Base-by-base conservation (phyloP, 2,797 vertebrate species). In the Lagocephalus sceleratus region DNA sequence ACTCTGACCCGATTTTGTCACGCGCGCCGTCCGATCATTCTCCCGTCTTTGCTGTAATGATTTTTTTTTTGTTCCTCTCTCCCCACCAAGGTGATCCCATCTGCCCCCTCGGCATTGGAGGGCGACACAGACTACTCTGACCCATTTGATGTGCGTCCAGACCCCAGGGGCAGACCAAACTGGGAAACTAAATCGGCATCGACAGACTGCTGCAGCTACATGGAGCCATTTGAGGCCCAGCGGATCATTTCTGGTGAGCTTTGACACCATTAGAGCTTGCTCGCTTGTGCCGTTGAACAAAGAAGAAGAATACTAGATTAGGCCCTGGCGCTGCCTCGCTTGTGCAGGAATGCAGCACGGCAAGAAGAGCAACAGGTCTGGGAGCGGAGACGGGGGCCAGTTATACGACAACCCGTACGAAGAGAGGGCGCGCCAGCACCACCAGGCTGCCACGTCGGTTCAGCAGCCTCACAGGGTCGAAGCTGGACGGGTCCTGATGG, bases 371-470 rank as follows among this genome's bases (percentile, higher is more conserved):
- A 72, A 54, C 84, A 71, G 63, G 51, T 66, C 73, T n/a, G 75
- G 48, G 6, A 71, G 59, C 2, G 63, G 70, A 57, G 69, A 86
- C 20, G 86, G 86, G 0, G 73, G 86, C 16, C 93, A 94, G 46
- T 79, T 97, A 6, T 96, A 96, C 0, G 94, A 96, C 66, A 93
- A 93, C 16, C 94, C 94, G 0, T 93, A 92, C 0, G 94, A 96
- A 65, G 93, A 94, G 59, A 85, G 84, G 75, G 84, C 66, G 14
- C 56, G 55, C 0, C 84, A 57, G 20, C 66, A 69, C 0, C 85
- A 59, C 14, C 76, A 51, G 9, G 68, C 6, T 43, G 60, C 21
- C 47, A 39, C 3, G 39, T 51, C 0, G 52, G 40, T 10, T 2
- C 40, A 42, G 40, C 75, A 73, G 15, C 22, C 45, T 29, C 75